Base-by-base conservation (phyloP, 2,888 invertebrate genomes). In the Drosophila aldrichi region DNA sequence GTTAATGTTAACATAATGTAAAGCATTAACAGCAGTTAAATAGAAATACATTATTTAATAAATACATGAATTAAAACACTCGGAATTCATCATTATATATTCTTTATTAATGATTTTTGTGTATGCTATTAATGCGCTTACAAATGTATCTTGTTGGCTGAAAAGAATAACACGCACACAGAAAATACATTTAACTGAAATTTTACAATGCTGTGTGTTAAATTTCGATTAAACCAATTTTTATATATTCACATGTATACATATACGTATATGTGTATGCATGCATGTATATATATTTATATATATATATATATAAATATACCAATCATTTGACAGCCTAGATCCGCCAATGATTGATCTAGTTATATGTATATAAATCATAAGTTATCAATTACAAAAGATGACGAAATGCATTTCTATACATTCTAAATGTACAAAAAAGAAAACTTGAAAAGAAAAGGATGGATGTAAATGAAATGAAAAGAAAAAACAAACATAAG, bases 371-470 rank as follows among this genome's bases (percentile, higher is more conserved):
- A 70, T 79, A 79, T 79, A 75, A 67, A 70, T 64, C 54, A 51
- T 18, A 49, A 32, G 55, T 70, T 63, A 69, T 88, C 54, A 74
- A 79, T 79, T 78, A 79, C 69, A 77, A 74, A 32, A 32, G 76
- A 59, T 62, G 74, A 72, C 82, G 56, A 84, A 82, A 88, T 88
- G 86, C 81, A 64, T 61, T 72, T 79, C 72, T 34, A 86, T 84
- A 84, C 84, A 84, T 84, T 88, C 77, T 44, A 60, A 84, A 84
- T 84, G 86, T 88, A 89, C 67, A 66, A 87, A 75, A 58, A 77
- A 56, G 20, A 51, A 57, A 65, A 65, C 43, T 57, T 59, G 18
- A 58, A 34, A 62, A 58, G 55, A 34, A 34, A 62, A 58, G 55
- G 20, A 32, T n/a, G 8, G 16, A 22, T 34, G 51, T 46, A 41